Percentiles rank a stretch among this genome's conserved stretches.
phyloP scores from a whole-genome alignment of 1,140 invertebrate genomes.

The Homarus americanus region DNA sequence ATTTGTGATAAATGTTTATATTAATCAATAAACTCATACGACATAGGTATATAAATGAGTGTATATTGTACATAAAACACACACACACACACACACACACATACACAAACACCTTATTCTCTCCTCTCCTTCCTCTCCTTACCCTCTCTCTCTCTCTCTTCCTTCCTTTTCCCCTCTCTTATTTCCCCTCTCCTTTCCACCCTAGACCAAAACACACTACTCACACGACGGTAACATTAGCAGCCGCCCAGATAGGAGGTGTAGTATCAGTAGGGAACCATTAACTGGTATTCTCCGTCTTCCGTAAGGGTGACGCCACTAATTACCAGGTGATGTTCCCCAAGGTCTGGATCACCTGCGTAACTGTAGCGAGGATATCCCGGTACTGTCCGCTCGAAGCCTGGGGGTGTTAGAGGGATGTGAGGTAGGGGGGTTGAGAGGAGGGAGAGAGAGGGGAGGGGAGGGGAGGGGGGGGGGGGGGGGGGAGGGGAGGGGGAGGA shows the following conservation, averaged over 20 bases:
- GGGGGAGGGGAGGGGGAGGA: too few species aligned
- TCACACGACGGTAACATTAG: conserved; percentile 20
- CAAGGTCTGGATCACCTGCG: background rate
- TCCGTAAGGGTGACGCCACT: conserved; percentile 10
- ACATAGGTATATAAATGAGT: too few species aligned
- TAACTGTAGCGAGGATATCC: too few species aligned
- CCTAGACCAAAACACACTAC: background rate
- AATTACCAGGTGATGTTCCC: background rate
- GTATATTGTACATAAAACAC: too few species aligned
- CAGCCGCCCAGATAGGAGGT: background rate
- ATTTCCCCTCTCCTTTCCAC: too few species aligned
- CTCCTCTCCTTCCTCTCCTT: background rate
- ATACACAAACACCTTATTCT: background rate
- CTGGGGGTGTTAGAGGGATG: background rate
- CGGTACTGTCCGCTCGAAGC: background rate
- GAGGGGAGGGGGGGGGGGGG: too few species aligned
- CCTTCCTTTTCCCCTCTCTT: background rate
- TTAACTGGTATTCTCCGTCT: conserved; percentile 40
- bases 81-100: too few species aligned
- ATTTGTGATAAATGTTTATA: too few species aligned
- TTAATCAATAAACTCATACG: too few species aligned
- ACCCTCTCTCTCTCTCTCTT: background rate
- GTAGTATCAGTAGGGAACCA: conserved; percentile 13
- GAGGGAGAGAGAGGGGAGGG: background rate
- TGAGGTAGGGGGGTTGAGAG: background rate